Base-by-base conservation (phyloP, 35 echinoderm and acorn worm species). In the Heliocidaris tuberculata region DNA sequence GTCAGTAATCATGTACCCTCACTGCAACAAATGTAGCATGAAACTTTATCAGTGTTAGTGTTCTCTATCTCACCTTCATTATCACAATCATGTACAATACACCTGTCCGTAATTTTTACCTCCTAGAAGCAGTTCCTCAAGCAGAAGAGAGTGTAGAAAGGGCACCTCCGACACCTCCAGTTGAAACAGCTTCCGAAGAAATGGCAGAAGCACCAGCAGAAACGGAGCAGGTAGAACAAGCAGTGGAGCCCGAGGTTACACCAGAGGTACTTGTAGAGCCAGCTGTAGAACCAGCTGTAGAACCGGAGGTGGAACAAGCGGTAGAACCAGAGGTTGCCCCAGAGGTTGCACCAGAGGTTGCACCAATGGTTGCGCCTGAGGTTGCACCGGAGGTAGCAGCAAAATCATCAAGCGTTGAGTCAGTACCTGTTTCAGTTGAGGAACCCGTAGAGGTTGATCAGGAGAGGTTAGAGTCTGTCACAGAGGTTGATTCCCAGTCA, bases 401-500 rank as follows among this genome's bases (percentile, higher is more conserved):
- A 48, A 31, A 78, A 78, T 78, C 65, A n/a, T 35, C 87, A 31
- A 32, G 31, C 8, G 87, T 89, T 89, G 87, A 47, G 29, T 27
- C 87, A 47, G 31, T 47, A 48, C 87, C 87, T 47, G 31, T 48
- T 13, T 16, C 29, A n/a, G 87, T 48, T 24, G 87, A 42, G 32
- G 10, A 5, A 87, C 19, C 86, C 2, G 13, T 87, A 21, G 19
- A 13, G 32, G 32, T 3, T 12, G 86, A 30, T 47, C 19, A 89
- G 47, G 87, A 89, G 47, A 48, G 47, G 87, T 32, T 48, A 12
- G 87, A 89, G 31, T 31, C 47, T 11, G 29, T 89, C 15, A 47
- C 31, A 8, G 87, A 89, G 47, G 87, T 89, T 89, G 31, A 89
- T 89, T 89, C 87, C 47, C 87, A 89, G 87, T 19, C 32, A 42